These are phyloP conservation scores for Anthrax anthrax DNA, from an alignment of 2,888 invertebrate genomes.

Conservation along the genomic window DNA sequence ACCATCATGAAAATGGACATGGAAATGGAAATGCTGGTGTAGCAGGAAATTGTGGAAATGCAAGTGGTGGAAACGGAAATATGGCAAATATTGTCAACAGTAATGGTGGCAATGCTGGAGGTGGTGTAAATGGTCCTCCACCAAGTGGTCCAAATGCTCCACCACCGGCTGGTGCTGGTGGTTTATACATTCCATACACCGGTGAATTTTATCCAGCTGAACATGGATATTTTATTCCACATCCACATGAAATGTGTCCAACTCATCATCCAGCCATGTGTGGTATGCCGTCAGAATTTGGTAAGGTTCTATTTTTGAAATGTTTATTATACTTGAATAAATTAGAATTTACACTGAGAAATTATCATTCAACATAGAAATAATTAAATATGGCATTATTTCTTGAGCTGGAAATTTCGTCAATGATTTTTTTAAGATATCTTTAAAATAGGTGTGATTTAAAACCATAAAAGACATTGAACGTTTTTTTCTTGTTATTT, in stretches of 20 bases:
- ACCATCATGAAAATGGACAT: constrained; percentile 9
- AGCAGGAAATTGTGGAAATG: constrained; percentile 4
- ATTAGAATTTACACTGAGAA: no score
- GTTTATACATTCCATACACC: constrained; percentile 31
- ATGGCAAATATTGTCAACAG: not conserved
- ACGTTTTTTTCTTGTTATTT: no score
- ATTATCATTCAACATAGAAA: no score
- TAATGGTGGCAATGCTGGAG: not conserved
- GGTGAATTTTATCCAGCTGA: constrained; percentile 32
- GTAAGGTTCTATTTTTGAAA: no score
- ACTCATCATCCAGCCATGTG: constrained; percentile 56
- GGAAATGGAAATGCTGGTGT: not conserved
- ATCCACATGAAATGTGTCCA: constrained; percentile 39
- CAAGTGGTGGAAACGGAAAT: constrained; percentile 6
- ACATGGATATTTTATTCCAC: constrained; percentile 30
- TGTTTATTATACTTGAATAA: no score
- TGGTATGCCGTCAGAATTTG: constrained; percentile 58
- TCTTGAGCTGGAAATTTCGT: no score
- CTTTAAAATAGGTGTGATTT: no score
- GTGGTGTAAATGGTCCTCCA: constrained; percentile 6
- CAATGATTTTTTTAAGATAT: no score
- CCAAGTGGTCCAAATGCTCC: constrained; percentile 10
- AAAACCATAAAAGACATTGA: no score
- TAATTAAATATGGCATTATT: no score
- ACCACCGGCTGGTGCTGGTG: constrained; percentile 22